Evolutionary conservation across 2,888 invertebrate genomes (phyloP).

Genomic region (Hipparchia semele): DNA sequence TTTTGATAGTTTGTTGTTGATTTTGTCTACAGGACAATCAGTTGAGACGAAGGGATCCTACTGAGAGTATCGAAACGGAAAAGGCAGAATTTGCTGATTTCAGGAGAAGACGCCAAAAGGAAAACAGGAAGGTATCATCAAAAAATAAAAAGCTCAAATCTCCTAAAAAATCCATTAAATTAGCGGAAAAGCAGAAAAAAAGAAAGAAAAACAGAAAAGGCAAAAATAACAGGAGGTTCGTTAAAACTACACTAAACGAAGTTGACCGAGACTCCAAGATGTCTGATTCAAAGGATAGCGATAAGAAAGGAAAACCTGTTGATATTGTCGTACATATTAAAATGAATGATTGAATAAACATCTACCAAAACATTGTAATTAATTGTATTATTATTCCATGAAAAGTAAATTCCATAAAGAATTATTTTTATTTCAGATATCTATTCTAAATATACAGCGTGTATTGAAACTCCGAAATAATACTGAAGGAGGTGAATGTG

Average conservation of each 20-base stretch:
- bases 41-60: neutral
- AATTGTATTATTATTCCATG: neutral
- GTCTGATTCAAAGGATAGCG: conserved; percentile 31
- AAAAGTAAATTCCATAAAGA: too few species aligned
- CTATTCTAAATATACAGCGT: too few species aligned
- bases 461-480: too few species aligned
- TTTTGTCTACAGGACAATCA: conserved; percentile 20
- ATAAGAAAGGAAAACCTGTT: conserved; percentile 32
- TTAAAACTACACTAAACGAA: conserved; percentile 34
- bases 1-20: neutral
- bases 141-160: conserved; percentile 23
- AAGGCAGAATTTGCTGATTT: conserved; percentile 30
- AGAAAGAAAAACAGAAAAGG: conserved; percentile 21
- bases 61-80: conserved; percentile 23
- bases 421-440: too few species aligned
- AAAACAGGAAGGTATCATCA: conserved; percentile 13
- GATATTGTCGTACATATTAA: conserved; percentile 41
- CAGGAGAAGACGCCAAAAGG: conserved; percentile 26
- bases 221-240: conserved; percentile 28
- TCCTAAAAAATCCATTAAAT: neutral
- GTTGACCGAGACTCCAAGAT: conserved; percentile 29
- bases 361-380: neutral
- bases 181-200: conserved; percentile 19
- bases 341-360: conserved; percentile 35
- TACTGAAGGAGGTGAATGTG: too few species aligned